Conservation (phyloP, 2,797 vertebrate species). For the Siniperca undulata region DNA sequence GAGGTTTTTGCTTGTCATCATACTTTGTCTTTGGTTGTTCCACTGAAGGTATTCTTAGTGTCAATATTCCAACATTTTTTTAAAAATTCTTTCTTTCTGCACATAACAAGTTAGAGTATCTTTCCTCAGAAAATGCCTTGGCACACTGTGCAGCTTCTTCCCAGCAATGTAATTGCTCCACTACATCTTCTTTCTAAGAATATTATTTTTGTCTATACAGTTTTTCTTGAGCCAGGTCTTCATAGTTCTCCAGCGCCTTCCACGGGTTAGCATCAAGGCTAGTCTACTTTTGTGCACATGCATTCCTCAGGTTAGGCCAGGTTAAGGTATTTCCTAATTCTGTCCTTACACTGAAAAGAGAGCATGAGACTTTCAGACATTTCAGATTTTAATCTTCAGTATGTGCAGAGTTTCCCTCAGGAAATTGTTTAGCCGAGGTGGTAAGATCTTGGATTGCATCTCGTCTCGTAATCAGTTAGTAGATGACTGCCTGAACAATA, state of each 20-base stretch:
- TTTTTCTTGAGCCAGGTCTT: not conserved
- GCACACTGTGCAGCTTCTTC: not conserved
- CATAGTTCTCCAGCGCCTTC: not conserved
- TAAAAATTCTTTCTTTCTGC: not conserved
- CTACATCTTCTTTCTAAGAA: not conserved
- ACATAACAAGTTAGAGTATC: not conserved
- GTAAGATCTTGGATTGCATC: not conserved
- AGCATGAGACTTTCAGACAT: not conserved
- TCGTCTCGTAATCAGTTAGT: not conserved
- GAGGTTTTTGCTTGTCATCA: not conserved
- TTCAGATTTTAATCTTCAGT: not conserved
- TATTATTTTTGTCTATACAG: not conserved
- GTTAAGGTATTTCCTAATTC: not conserved
- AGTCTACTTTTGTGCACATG: not conserved
- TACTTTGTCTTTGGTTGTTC: not conserved
- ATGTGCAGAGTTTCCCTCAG: not conserved
- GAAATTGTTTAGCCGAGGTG: not conserved
- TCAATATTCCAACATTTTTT: not conserved
- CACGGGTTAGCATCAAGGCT: not conserved
- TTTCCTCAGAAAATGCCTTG: conserved; percentile 5
- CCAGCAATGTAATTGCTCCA: not conserved
- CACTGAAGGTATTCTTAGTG: not conserved
- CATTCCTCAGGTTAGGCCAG: not conserved
- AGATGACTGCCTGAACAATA: not conserved
- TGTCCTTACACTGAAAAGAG: not conserved